Percentiles rank a stretch among this genome's conserved stretches.
phyloP scores from a whole-genome alignment of 2,113 vertebrate species.

The Mobula hypostoma region DNA sequence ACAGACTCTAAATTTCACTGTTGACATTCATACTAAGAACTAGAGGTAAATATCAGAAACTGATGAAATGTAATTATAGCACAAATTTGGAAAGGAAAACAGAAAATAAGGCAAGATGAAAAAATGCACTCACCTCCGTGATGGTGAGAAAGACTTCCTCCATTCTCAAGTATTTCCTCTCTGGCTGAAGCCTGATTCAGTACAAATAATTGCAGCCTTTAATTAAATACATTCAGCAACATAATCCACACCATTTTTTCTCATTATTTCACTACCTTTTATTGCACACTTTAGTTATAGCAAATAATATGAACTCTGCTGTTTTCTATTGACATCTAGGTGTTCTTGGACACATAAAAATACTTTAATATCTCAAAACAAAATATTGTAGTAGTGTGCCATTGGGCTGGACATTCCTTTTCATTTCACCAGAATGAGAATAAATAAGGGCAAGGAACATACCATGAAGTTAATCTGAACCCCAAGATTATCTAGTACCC shows the following conservation, averaged over 20 bases:
- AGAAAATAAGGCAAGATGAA: neutral
- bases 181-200: slow-evolving; percentile 78
- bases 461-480: neutral
- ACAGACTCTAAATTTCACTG: neutral
- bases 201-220: slow-evolving; percentile 39
- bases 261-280: neutral
- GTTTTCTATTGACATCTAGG: neutral
- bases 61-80: neutral
- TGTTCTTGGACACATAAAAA: neutral
- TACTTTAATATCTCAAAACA: neutral
- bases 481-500: neutral
- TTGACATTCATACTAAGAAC: neutral
- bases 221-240: neutral
- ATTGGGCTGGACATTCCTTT: neutral
- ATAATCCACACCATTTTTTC: neutral
- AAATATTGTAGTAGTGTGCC: neutral
- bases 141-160: slow-evolving; percentile 95
- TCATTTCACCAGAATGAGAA: neutral
- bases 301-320: neutral
- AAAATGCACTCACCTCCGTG: slow-evolving; percentile 78
- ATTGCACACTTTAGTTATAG: neutral
- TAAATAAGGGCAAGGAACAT: neutral
- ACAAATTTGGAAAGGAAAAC: neutral
- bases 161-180: slow-evolving; percentile 96
- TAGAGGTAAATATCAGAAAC: neutral